Conservation (phyloP, 2,888 invertebrate genomes). For the Adelphocoris suturalis region DNA sequence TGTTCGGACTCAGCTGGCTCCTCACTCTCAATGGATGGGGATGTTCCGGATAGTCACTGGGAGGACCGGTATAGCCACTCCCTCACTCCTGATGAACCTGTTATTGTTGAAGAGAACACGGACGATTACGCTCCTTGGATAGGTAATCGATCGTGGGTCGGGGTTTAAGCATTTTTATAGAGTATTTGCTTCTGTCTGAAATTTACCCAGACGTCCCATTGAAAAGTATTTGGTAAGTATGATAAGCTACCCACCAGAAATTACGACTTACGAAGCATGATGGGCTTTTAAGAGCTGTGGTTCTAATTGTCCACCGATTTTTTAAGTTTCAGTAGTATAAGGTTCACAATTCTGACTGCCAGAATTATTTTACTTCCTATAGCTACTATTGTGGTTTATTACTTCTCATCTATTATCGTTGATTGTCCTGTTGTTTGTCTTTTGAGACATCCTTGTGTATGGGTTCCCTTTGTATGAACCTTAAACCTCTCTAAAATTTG, state of each 20-base stretch:
- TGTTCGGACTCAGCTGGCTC: conserved; percentile 85
- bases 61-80: conserved; percentile 82
- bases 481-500: no score
- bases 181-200: conserved; percentile 47
- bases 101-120: conserved; percentile 82
- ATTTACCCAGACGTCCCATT: conserved; percentile 6
- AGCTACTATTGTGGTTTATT: no score
- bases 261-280: neutral
- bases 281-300: no score
- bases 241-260: neutral
- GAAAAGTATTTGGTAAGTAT: neutral
- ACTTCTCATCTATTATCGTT: no score
- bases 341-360: no score
- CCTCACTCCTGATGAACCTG: conserved; percentile 82
- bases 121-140: conserved; percentile 81
- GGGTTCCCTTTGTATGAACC: no score
- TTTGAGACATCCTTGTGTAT: no score
- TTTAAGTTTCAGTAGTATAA: no score
- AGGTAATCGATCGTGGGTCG: conserved; percentile 65
- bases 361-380: no score
- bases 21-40: conserved; percentile 84
- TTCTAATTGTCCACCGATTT: no score
- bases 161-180: neutral
- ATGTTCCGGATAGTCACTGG: conserved; percentile 77
- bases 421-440: no score